These are phyloP conservation scores for Hyalella azteca DNA, from an alignment of 2,888 invertebrate genomes.

Conservation along the genomic window DNA sequence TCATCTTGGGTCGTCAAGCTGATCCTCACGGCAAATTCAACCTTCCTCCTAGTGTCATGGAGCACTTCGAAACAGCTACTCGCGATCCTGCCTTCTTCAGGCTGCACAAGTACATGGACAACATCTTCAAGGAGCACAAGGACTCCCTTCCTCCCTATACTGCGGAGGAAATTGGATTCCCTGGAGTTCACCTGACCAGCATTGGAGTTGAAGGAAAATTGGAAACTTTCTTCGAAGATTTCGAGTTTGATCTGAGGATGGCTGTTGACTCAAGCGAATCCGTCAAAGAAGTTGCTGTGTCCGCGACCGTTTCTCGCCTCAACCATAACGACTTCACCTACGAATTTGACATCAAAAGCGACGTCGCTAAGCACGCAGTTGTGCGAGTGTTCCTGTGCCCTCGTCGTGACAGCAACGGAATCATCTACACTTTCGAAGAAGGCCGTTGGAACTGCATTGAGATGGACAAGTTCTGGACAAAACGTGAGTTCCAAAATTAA, in stretches of 20 bases:
- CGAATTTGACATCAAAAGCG: slow-evolving; percentile 57
- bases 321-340: slow-evolving; percentile 60
- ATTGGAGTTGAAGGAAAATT: slow-evolving; percentile 67
- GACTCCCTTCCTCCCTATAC: slow-evolving; percentile 70
- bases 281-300: slow-evolving; percentile 48
- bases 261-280: slow-evolving; percentile 58
- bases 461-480: slow-evolving; percentile 59
- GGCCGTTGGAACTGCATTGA: slow-evolving; percentile 57
- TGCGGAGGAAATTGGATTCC: slow-evolving; percentile 61
- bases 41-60: slow-evolving; percentile 61
- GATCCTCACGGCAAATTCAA: slow-evolving; percentile 63
- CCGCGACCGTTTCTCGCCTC: slow-evolving; percentile 59
- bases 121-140: slow-evolving; percentile 72
- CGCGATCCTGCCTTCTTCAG: slow-evolving; percentile 78
- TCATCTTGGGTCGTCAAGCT: slow-evolving; percentile 55
- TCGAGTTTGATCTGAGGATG: slow-evolving; percentile 62
- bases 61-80: slow-evolving; percentile 71
- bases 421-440: slow-evolving; percentile 55
- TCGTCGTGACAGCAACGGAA: slow-evolving; percentile 59
- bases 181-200: slow-evolving; percentile 60
- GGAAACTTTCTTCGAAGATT: slow-evolving; percentile 60
- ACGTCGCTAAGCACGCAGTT: slow-evolving; percentile 58
- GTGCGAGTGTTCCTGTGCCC: slow-evolving; percentile 60
- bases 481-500: no score
- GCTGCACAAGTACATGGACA: slow-evolving; percentile 71